Base-by-base conservation (phyloP, 2,113 vertebrate genomes). In the Chrysochloris asiatica region DNA sequence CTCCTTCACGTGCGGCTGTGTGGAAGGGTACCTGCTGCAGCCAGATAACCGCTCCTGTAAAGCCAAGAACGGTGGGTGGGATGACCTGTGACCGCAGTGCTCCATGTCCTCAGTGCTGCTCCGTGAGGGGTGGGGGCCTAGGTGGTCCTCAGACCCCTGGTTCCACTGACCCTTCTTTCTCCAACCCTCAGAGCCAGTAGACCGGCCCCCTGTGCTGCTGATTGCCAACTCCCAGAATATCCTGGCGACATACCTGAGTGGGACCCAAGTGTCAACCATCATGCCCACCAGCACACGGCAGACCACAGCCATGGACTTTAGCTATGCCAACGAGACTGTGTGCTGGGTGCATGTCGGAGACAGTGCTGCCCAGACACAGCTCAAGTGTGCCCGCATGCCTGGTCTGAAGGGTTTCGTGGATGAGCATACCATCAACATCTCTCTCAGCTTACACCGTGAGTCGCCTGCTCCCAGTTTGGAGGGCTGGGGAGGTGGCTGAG, bases 11-110 rank as follows among this genome's bases (percentile, higher is more conserved):
- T 99, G 99, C 87, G 99, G 98, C 95, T 99, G 99, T 33, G 99
- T 99, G 0, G 99, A 99, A 91, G 99, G 99, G 0, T 99, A 99
- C 93, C 98, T 99, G 91, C 95, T 98, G 89, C 99, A 99, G 96
- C 99, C 99, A 0, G 99, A 99, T 94, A 99, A 99, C 97, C 98
- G 99, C 54, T 99, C 99, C 88, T 99, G 99, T 98, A 99, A 99
- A 96, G 99, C 99, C 91, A 99, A 99, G 97, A 99, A 99, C 0
- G 99, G 99, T 99, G 97, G 93, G 97, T 83, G 11, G 48, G 7
- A 48, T 26, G 56, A 3, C 75, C 36, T 24, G 47, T 30, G 56
- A n/a, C 56, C 78, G 4, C 13, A 1, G 0, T 13, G 75, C 47
- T 8, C 2, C 78, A 17, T 3, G 5, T 56, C 85, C 65, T 61